Evolutionary conservation across 2,888 invertebrate genomes (phyloP).

Genomic region (Carcina quercana): DNA sequence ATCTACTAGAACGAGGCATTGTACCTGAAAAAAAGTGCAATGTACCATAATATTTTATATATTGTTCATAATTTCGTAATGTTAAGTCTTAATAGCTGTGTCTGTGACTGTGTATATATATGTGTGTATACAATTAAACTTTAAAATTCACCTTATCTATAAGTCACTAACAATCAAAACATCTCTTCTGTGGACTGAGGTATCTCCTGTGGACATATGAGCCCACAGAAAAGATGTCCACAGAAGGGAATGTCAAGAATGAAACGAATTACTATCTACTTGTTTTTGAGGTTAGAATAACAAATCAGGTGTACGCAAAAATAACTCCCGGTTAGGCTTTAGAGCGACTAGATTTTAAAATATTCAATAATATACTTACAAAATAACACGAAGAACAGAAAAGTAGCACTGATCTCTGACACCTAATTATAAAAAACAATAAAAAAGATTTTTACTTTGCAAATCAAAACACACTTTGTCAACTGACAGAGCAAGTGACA

Average conservation of each 20-base stretch:
- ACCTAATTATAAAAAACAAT: background rate
- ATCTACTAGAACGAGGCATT: conserved; percentile 8
- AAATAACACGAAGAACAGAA: background rate
- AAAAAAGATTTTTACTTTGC: background rate
- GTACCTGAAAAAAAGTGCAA: conserved; percentile 1
- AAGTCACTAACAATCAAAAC: too few relatives aligned
- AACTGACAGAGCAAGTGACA: background rate
- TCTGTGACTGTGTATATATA: background rate
- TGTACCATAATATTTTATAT: background rate
- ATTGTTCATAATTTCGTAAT: background rate
- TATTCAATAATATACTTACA: conserved; percentile 1
- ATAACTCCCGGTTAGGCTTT: background rate
- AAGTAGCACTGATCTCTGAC: background rate
- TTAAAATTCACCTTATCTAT: background rate
- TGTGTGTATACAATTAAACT: background rate
- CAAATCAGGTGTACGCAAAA: background rate
- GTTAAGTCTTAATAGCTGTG: background rate
- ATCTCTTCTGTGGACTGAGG: too few relatives aligned
- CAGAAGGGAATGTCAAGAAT: conserved; percentile 1
- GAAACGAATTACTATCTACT: background rate
- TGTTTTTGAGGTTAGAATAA: background rate
- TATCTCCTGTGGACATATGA: conserved; percentile 2
- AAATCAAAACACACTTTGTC: background rate
- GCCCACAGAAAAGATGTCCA: conserved; percentile 4
- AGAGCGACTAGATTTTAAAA: background rate